Conservation (phyloP, 2,797 vertebrate genomes). For the Lates japonicus region DNA sequence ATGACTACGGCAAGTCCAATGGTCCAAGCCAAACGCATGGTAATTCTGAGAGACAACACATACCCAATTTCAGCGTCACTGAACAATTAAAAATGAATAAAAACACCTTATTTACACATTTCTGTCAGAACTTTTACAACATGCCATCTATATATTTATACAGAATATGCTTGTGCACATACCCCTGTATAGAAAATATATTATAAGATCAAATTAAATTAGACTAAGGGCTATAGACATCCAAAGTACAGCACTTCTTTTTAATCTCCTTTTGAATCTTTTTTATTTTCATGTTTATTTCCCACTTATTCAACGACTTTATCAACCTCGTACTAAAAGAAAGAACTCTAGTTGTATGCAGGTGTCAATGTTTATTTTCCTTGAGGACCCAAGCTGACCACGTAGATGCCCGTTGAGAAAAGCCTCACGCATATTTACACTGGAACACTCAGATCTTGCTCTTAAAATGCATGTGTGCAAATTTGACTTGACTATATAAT, state of each 20-base stretch:
- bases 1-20: conserved; percentile 86
- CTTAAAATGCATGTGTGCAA: conserved; percentile 35
- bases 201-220: conserved; percentile 87
- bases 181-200: conserved; percentile 89
- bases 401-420: conserved; percentile 67
- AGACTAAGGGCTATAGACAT: conserved; percentile 88
- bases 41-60: conserved; percentile 88
- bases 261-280: conserved; percentile 65
- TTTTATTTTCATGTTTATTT: conserved; percentile 64
- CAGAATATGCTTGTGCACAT: conserved; percentile 86
- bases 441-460: conserved; percentile 46
- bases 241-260: conserved; percentile 86
- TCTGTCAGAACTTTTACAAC: conserved; percentile 89
- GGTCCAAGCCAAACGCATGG: conserved; percentile 87
- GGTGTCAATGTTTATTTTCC: conserved; percentile 54
- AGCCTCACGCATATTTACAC: conserved; percentile 77
- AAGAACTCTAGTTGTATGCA: conserved; percentile 72
- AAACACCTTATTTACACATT: conserved; percentile 90
- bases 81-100: conserved; percentile 92
- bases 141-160: conserved; percentile 90
- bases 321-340: conserved; percentile 71
- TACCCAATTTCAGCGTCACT: conserved; percentile 88
- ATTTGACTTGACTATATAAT: neutral
- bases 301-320: conserved; percentile 67
- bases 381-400: conserved; percentile 54